A percentile compares a stretch with the other conserved stretches of the same genome.
These are phyloP conservation scores for Pogonomyrmex californicus DNA, from an alignment of 1,140 invertebrate genomes.

Conservation along the genomic window DNA sequence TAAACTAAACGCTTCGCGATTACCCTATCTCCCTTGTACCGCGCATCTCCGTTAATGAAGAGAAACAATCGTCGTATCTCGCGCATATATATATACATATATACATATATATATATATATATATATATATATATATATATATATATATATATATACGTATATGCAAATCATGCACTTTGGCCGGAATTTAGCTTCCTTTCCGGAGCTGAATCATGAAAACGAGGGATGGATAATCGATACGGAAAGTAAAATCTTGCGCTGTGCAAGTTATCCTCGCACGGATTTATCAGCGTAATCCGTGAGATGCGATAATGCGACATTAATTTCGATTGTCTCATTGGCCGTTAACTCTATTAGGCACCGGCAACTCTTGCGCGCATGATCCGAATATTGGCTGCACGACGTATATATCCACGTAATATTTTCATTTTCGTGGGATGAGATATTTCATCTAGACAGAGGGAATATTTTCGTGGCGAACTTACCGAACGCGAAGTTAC, in stretches of 20 bases:
- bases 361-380: not conserved
- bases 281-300: not conserved
- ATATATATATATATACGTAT: no score
- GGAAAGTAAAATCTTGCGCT: not conserved
- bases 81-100: no score
- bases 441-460: no score
- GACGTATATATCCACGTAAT: not conserved
- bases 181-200: not conserved
- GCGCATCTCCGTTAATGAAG: not conserved
- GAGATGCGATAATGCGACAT: constrained; percentile 12
- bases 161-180: not conserved
- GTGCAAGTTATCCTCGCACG: not conserved
- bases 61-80: not conserved
- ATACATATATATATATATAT: no score
- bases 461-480: no score
- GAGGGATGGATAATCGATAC: not conserved
- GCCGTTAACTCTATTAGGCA: not conserved
- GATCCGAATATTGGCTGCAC: not conserved
- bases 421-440: not conserved
- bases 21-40: not conserved
- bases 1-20: constrained; percentile 22
- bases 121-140: no score
- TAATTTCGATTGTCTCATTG: not conserved
- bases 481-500: no score
- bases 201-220: not conserved